Evolutionary conservation across 1,140 invertebrate species (phyloP).

Genomic region (Papilio polyxenes): DNA sequence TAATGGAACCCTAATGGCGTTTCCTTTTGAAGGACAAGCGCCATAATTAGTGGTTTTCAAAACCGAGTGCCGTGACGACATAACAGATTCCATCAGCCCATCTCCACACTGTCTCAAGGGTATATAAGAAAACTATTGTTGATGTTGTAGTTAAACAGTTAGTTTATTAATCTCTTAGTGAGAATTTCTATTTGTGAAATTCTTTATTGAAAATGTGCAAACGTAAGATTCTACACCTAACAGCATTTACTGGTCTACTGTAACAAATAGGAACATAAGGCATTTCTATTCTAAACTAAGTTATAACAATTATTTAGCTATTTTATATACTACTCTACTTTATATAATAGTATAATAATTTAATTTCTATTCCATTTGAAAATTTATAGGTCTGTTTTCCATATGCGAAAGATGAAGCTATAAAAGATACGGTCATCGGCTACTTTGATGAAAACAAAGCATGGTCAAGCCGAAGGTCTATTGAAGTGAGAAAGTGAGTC

Average conservation of each 20-base stretch:
- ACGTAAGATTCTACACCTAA: not conserved
- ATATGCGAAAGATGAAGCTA: not conserved
- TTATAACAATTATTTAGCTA: too few species aligned
- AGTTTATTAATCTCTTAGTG: too few species aligned
- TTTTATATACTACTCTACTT: too few species aligned
- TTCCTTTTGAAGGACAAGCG: conserved; percentile 35
- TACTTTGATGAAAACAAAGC: not conserved
- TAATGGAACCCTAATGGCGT: conserved; percentile 39
- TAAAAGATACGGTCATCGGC: not conserved
- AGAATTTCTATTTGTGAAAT: not conserved
- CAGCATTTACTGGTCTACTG: not conserved
- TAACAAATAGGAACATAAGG: not conserved
- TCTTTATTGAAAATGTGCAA: not conserved
- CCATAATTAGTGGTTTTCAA: conserved; percentile 37
- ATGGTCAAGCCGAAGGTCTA: not conserved
- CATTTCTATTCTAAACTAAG: not conserved
- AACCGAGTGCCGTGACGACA: conserved; percentile 11
- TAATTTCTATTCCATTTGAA: not conserved
- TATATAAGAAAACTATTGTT: not conserved
- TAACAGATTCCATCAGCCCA: conserved; percentile 15
- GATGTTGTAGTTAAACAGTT: not conserved
- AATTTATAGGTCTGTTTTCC: not conserved
- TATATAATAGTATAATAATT: too few species aligned
- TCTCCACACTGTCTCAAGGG: not conserved
- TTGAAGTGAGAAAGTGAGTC: conserved; percentile 30